A percentile compares a stretch with the other conserved stretches of the same genome.
These are phyloP conservation scores for Bufo gargarizans DNA, from an alignment of 2,113 vertebrate genomes.

Conservation along the genomic window DNA sequence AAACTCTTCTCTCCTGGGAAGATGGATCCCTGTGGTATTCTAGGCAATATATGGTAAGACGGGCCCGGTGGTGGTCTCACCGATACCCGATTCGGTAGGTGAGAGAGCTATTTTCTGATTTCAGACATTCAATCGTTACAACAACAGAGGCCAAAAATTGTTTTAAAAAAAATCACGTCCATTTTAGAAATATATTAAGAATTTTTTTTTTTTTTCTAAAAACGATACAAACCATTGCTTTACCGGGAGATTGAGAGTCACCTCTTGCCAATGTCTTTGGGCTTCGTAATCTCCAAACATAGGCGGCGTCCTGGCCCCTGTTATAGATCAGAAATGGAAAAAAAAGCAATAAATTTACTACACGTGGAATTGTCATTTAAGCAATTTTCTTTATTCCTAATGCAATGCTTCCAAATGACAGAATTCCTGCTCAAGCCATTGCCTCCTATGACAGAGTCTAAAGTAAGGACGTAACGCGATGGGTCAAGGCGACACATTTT, in stretches of 20 bases:
- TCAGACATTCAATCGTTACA: too few species aligned
- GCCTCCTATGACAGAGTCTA: neutral
- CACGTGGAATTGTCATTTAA: neutral
- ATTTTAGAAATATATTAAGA: too few species aligned
- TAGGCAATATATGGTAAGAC: neutral
- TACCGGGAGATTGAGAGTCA: constrained; percentile 90
- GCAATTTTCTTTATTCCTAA: too few species aligned
- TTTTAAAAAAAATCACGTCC: too few species aligned
- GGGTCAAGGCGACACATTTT: neutral
- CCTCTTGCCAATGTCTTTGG: constrained; percentile 98
- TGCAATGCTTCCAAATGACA: neutral
- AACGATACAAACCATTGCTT: constrained; percentile 82
- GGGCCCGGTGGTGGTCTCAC: neutral
- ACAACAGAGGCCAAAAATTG: too few species aligned
- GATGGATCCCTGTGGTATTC: neutral
- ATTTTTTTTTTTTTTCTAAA: neutral
- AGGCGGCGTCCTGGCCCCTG: constrained; percentile 89
- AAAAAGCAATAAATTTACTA: neutral
- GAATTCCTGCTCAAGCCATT: neutral
- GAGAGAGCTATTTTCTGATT: too few species aligned
- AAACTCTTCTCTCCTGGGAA: too few species aligned
- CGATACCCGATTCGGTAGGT: neutral
- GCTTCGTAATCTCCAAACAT: constrained; percentile 98
- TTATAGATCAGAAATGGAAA: neutral
- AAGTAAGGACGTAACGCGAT: neutral